Percentiles rank a stretch among this genome's conserved stretches.
phyloP scores from a whole-genome alignment of 2,888 invertebrate genomes.

The Drosophila nigricruria region DNA sequence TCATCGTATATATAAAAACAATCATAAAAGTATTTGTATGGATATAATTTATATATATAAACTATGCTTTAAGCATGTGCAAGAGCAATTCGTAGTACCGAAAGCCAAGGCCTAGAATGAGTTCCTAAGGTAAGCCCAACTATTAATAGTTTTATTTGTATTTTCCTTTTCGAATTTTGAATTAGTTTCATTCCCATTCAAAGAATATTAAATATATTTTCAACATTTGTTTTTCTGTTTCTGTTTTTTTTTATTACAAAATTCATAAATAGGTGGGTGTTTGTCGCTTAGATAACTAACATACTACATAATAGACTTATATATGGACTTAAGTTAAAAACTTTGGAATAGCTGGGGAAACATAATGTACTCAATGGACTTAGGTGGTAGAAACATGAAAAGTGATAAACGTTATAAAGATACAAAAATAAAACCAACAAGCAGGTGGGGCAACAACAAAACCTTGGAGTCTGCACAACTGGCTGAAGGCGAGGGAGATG shows the following conservation, averaged over 20 bases:
- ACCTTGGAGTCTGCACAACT: constrained; percentile 18
- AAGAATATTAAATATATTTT: background rate
- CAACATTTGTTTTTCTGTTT: constrained; percentile 1
- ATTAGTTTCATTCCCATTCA: background rate
- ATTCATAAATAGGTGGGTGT: constrained; percentile 76
- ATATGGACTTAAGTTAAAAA: constrained; percentile 56
- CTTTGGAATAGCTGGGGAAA: constrained; percentile 78
- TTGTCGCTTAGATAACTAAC: constrained; percentile 41
- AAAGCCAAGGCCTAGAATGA: too few relatives aligned
- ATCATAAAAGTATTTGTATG: too few relatives aligned
- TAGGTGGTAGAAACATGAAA: constrained; percentile 58
- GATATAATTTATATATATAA: too few relatives aligned
- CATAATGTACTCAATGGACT: constrained; percentile 53
- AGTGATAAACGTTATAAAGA: constrained; percentile 33
- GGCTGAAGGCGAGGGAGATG: constrained; percentile 30
- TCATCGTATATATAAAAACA: too few relatives aligned
- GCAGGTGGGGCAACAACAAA: constrained; percentile 29
- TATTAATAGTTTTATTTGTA: background rate
- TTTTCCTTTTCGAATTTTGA: background rate
- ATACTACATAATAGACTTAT: constrained; percentile 36
- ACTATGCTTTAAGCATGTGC: too few relatives aligned
- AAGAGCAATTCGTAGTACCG: too few relatives aligned
- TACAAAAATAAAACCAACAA: constrained; percentile 56
- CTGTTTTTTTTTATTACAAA: constrained; percentile 64
- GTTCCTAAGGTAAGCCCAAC: too few relatives aligned